These are phyloP conservation scores for Tetramorium alpestre DNA, from an alignment of 1,140 invertebrate genomes.

Conservation along the genomic window DNA sequence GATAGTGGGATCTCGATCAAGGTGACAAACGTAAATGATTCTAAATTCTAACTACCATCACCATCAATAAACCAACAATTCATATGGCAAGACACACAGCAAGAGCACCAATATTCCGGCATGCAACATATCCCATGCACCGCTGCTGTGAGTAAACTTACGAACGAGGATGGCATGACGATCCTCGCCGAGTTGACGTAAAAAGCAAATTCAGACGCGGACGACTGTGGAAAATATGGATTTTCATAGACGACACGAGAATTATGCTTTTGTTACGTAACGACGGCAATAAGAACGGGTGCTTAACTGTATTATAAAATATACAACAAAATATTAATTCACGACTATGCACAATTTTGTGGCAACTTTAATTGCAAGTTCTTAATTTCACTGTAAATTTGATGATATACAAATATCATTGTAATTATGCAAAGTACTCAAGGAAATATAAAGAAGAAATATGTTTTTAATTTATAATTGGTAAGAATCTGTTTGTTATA, in stretches of 20 bases:
- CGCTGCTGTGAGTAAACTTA: conserved; percentile 81
- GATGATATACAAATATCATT: not conserved
- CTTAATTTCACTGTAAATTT: not conserved
- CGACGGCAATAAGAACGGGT: not conserved
- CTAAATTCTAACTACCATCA: conserved; percentile 83
- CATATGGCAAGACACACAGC: conserved; percentile 79
- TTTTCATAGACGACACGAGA: conserved; percentile 26
- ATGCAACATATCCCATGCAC: conserved; percentile 81
- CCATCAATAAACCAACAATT: conserved; percentile 69
- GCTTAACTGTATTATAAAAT: no score
- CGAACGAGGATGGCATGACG: conserved; percentile 65
- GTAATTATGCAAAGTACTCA: not conserved
- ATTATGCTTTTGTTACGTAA: not conserved
- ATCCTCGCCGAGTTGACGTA: conserved; percentile 53
- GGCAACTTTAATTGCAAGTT: not conserved
- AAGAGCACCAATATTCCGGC: conserved; percentile 83
- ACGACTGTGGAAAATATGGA: conserved; percentile 21
- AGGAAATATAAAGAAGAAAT: not conserved
- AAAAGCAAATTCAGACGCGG: conserved; percentile 43
- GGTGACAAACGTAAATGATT: conserved; percentile 85
- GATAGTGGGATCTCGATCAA: conserved; percentile 87
- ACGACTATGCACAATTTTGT: not conserved
- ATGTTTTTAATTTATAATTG: not conserved
- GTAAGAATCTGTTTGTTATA: not conserved
- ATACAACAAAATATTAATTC: not conserved